Evolutionary conservation across 2,797 vertebrate species (phyloP), one percentile per base, ranked within the genome.

Genomic region (Parambassis ranga): DNA sequence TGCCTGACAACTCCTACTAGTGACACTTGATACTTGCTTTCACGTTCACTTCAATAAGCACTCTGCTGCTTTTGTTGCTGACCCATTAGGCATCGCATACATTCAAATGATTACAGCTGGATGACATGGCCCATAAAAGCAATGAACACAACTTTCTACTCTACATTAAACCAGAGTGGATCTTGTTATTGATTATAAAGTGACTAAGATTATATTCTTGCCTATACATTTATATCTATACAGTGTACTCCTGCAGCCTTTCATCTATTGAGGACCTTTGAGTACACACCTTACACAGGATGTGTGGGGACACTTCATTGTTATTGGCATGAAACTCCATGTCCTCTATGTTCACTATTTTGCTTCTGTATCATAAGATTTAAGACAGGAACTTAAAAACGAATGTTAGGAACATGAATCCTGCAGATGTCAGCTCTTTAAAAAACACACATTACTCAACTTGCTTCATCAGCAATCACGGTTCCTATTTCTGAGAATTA

Each of bases 1-100:
- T 38, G 52, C 14, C 62, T 47, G 38, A 65, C 38, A 62, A 27
- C 69, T 65, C 50, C 58, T 52, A 63, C 65, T 46, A 51, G 64
- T 80, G 77, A 83, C 56, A 88, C 76, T 67, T 49, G 41, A 87
- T 77, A 86, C 49, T 49, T 58, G 60, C 77, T 72, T 83, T 83
- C 56, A 75, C 59, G 20, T 79, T 71, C 43, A 76, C 69, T 72
- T 75, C 59, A 61, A 67, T 74, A 26, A 74, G 75, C 71, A 42
- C 79, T 67, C 55, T 48, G 47, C 33, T 71, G 77, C 80, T 71
- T 77, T 82, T 85, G 75, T 82, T 81, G 67, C 42, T 2, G n/a
- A 71, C 49, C 74, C 82, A 88, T 82, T 81, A 77, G 66, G 42
- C 36, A 48, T 13, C 37, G 53, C 41, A 20, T 32, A 41, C 58